Conservation (phyloP, 2,797 vertebrate genomes). For the Melanotaenia nigrans region DNA sequence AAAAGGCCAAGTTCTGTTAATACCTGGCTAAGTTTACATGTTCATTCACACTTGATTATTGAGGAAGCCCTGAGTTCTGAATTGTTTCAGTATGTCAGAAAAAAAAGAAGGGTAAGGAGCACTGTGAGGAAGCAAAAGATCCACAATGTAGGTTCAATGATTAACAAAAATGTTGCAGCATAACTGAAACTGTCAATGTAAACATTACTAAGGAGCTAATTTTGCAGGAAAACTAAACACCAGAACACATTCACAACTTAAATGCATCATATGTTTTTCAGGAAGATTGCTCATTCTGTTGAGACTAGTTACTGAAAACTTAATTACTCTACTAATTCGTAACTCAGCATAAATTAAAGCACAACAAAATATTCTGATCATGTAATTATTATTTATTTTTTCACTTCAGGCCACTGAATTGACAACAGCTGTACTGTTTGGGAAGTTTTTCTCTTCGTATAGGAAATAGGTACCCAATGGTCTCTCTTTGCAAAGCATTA, state of each 20-base stretch:
- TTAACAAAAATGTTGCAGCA: conserved; percentile 3
- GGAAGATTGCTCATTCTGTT: neutral
- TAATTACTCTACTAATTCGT: conserved; percentile 10
- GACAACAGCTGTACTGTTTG: conserved; percentile 42
- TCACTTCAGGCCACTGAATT: conserved; percentile 12
- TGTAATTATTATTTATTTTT: neutral
- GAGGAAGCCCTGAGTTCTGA: conserved; percentile 59
- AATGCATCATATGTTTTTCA: neutral
- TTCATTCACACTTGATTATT: conserved; percentile 84
- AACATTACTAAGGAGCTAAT: neutral
- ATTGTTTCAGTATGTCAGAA: conserved; percentile 65
- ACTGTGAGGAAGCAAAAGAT: conserved; percentile 23
- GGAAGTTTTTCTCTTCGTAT: conserved; percentile 60
- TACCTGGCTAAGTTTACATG: conserved; percentile 86
- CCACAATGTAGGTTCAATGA: conserved; percentile 20
- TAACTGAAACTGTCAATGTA: neutral
- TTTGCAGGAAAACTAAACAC: neutral
- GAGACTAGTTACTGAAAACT: neutral
- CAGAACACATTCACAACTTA: neutral
- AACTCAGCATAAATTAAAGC: conserved; percentile 31
- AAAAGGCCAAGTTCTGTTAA: conserved; percentile 75
- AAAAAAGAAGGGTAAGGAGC: conserved; percentile 16
- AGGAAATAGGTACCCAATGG: conserved; percentile 59
- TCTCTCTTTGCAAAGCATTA: conserved; percentile 62
- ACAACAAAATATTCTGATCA: conserved; percentile 24